phyloP scores from a whole-genome alignment of 1,140 invertebrate species.

The Varroa destructor region DNA sequence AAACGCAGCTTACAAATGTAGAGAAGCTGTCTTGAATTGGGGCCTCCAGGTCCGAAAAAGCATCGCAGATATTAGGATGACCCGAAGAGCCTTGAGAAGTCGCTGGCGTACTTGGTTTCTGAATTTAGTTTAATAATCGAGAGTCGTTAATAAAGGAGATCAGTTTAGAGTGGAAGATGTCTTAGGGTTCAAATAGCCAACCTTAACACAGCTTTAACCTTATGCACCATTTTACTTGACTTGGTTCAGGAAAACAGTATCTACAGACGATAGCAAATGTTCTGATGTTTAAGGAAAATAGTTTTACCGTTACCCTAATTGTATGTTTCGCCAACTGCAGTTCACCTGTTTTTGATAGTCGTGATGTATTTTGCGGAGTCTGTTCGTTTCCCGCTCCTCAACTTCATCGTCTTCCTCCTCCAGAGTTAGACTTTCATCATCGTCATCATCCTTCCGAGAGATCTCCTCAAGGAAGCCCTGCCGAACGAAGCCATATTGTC shows the following conservation, averaged over 20 bases:
- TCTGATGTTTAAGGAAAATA: too few species aligned
- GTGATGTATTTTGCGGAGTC: slow-evolving; percentile 30
- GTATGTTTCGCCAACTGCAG: background rate
- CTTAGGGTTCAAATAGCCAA: too few species aligned
- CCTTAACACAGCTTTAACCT: too few species aligned
- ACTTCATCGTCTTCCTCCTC: slow-evolving; percentile 33
- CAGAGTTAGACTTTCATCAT: slow-evolving; percentile 30
- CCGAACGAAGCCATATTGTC: background rate
- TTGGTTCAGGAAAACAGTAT: too few species aligned
- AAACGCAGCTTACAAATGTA: slow-evolving; percentile 3
- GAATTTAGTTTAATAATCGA: background rate
- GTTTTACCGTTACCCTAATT: too few species aligned
- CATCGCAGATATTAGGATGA: slow-evolving; percentile 21
- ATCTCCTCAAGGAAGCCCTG: slow-evolving; percentile 35
- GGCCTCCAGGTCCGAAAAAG: slow-evolving; percentile 9
- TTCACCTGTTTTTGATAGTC: slow-evolving; percentile 32
- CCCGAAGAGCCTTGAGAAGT: slow-evolving; percentile 8
- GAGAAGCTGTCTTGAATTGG: background rate
- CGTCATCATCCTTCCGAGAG: slow-evolving; percentile 31
- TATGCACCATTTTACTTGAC: too few species aligned
- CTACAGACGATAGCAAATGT: too few species aligned
- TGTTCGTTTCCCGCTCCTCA: slow-evolving; percentile 31
- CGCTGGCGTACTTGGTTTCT: background rate
- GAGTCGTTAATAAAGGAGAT: too few species aligned
- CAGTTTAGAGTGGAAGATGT: too few species aligned